These are phyloP conservation scores for Anadara kagoshimensis DNA, from an alignment of 1,140 invertebrate genomes.

Conservation along the genomic window DNA sequence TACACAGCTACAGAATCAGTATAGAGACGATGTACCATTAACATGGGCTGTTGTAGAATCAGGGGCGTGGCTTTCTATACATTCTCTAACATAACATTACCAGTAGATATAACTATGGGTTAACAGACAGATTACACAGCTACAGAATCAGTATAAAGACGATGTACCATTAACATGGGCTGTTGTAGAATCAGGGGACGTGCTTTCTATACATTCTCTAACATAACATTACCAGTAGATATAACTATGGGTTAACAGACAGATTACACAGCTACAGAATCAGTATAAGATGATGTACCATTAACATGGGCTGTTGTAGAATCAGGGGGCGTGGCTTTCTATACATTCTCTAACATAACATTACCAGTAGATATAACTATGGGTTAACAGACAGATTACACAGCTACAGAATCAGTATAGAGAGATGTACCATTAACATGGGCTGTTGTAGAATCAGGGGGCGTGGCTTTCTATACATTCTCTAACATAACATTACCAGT, in stretches of 20 bases:
- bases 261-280: background rate
- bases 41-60: slow-evolving; percentile 66
- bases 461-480: slow-evolving; percentile 61
- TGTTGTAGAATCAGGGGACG: slow-evolving; percentile 64
- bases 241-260: no score
- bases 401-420: background rate
- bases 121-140: no score
- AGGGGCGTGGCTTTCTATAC: slow-evolving; percentile 66
- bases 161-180: slow-evolving; percentile 62
- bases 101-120: background rate
- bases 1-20: background rate
- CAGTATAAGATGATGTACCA: slow-evolving; percentile 49
- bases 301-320: slow-evolving; percentile 67
- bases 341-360: slow-evolving; percentile 12
- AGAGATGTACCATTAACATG: slow-evolving; percentile 61
- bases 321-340: slow-evolving; percentile 65
- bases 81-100: slow-evolving; percentile 1
- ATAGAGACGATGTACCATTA: slow-evolving; percentile 54
- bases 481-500: background rate
- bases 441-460: slow-evolving; percentile 66
- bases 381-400: no score
- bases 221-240: background rate
- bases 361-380: background rate
- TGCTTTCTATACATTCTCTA: slow-evolving; percentile 57
- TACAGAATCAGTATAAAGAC: slow-evolving; percentile 35